These are phyloP conservation scores for Sylvicapra grimmia DNA, from an alignment of 2,113 vertebrate genomes.

Conservation along the genomic window DNA sequence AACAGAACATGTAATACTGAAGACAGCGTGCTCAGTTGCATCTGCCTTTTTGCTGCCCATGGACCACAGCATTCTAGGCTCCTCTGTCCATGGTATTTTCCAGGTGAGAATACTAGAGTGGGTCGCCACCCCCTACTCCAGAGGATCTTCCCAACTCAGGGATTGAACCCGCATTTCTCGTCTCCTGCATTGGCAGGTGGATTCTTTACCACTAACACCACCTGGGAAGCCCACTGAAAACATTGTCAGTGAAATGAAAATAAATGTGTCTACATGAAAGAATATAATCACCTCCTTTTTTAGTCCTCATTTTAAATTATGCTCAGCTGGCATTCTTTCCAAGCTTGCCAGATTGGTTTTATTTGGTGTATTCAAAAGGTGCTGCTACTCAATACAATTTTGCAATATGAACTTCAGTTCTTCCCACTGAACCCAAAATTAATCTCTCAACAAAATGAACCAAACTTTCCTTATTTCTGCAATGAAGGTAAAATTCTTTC, in stretches of 20 bases:
- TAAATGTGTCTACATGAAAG: background rate
- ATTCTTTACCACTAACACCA: background rate
- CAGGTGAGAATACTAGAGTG: background rate
- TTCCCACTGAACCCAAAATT: background rate
- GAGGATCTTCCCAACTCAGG: background rate
- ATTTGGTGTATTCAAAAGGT: background rate
- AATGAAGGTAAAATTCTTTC: background rate
- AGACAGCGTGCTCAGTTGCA: background rate
- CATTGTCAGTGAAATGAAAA: conserved; percentile 7
- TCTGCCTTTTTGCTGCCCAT: background rate
- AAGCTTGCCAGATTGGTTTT: background rate
- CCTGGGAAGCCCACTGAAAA: background rate
- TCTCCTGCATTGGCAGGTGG: background rate
- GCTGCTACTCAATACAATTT: background rate
- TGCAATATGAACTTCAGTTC: background rate
- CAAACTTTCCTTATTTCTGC: background rate
- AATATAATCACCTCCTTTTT: background rate
- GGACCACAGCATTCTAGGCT: background rate
- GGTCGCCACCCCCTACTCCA: background rate
- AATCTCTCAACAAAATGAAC: background rate
- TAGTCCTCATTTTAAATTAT: background rate
- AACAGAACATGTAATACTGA: background rate
- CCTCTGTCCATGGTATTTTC: background rate
- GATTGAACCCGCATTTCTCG: background rate
- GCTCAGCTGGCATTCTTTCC: background rate